Evolutionary conservation across 2,888 invertebrate genomes (phyloP).

Genomic region (Lordiphosa fenestrarum): DNA sequence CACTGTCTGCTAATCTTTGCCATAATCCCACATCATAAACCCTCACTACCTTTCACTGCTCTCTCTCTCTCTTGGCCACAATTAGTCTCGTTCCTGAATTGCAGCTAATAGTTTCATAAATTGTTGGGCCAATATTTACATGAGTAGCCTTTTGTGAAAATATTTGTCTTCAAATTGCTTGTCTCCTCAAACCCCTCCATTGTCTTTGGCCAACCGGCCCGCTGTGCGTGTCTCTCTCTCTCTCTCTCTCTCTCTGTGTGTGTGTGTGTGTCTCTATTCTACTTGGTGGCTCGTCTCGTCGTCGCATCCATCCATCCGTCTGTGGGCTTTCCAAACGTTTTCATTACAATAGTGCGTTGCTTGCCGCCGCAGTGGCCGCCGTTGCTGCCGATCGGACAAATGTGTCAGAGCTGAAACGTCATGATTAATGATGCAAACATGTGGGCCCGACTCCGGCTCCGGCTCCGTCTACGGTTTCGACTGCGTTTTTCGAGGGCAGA

Average conservation of each 20-base stretch:
- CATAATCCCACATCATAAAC: slow-evolving; percentile 22
- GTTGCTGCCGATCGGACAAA: slow-evolving; percentile 76
- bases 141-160: slow-evolving; percentile 44
- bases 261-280: slow-evolving; percentile 24
- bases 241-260: slow-evolving; percentile 37
- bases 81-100: slow-evolving; percentile 47
- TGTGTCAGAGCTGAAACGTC: slow-evolving; percentile 78
- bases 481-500: slow-evolving; percentile 73
- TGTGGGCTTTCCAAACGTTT: slow-evolving; percentile 64
- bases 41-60: slow-evolving; percentile 9
- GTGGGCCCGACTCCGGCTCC: slow-evolving; percentile 56
- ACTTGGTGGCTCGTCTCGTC: slow-evolving; percentile 28
- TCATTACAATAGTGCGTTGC: slow-evolving; percentile 67
- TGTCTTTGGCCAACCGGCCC: slow-evolving; percentile 1
- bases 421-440: slow-evolving; percentile 80
- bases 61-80: slow-evolving; percentile 22
- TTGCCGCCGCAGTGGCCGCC: slow-evolving; percentile 47
- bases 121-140: slow-evolving; percentile 62
- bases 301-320: slow-evolving; percentile 40
- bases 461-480: slow-evolving; percentile 52
- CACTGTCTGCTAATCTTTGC: slow-evolving; percentile 14
- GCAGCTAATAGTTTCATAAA: slow-evolving; percentile 56
- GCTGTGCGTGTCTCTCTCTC: slow-evolving; percentile 39
- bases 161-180: slow-evolving; percentile 45
- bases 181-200: slow-evolving; percentile 21